Percentiles rank a stretch among this genome's conserved stretches.
These are phyloP conservation scores for Dendrocincla tyrannina DNA, from an alignment of 2,797 vertebrate genomes.

Conservation along the genomic window DNA sequence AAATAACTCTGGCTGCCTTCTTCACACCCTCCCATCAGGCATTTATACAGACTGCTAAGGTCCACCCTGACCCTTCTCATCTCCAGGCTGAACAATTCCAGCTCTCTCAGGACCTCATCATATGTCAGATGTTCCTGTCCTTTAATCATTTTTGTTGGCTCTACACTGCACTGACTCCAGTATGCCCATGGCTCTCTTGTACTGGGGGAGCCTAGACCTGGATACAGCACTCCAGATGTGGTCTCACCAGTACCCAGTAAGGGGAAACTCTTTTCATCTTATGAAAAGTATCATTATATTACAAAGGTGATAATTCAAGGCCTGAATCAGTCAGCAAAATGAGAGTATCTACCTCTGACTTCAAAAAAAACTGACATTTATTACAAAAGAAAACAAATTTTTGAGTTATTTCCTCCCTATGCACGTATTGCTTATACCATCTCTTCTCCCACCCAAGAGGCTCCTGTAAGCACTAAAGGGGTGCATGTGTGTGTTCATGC, in stretches of 20 bases:
- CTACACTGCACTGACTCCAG: not conserved
- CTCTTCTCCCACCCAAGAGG: not conserved
- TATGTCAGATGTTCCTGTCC: not conserved
- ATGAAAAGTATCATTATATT: not conserved
- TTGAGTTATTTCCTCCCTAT: not conserved
- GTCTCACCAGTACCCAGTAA: not conserved
- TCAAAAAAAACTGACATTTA: not conserved
- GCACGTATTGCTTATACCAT: not conserved
- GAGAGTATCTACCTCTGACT: not conserved
- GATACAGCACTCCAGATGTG: not conserved
- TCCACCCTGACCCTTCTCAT: not conserved
- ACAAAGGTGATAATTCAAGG: not conserved
- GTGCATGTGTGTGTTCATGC: accelerated
- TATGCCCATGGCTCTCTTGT: not conserved
- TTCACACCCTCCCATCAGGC: not conserved
- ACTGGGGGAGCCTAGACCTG: not conserved
- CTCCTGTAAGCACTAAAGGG: not conserved
- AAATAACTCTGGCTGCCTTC: not conserved
- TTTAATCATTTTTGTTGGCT: not conserved
- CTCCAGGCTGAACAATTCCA: not conserved
- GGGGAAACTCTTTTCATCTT: not conserved
- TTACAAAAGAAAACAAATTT: not conserved
- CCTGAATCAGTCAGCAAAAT: not conserved
- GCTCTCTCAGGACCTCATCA: not conserved
- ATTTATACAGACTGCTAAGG: not conserved